phyloP scores from a whole-genome alignment of 2,113 vertebrate species.

The Mohoua ochrocephala region DNA sequence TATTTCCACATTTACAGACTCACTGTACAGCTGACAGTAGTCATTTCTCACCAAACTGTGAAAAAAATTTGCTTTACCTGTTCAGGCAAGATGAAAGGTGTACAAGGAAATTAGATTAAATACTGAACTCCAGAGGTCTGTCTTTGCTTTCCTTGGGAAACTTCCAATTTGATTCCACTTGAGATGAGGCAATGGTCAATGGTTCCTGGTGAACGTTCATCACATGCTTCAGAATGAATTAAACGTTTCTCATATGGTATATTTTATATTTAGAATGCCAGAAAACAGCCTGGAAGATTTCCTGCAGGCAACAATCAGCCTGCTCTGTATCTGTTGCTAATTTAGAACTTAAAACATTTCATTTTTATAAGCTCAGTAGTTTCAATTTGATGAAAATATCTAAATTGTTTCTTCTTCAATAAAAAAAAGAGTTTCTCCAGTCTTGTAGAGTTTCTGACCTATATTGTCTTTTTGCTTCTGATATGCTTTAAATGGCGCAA shows the following conservation, averaged over 20 bases:
- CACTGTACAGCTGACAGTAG: background rate
- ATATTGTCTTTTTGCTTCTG: background rate
- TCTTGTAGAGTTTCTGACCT: background rate
- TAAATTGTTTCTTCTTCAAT: background rate
- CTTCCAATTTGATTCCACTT: background rate
- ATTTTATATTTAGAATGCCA: conserved; percentile 23
- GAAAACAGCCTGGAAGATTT: conserved; percentile 24
- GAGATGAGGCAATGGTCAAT: background rate
- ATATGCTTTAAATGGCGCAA: background rate
- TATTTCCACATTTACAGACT: background rate
- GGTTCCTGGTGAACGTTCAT: background rate
- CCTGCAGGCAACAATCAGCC: background rate
- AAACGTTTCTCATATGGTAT: background rate
- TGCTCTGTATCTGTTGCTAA: background rate
- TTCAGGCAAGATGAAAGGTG: background rate
- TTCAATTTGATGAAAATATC: background rate
- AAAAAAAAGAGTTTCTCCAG: background rate
- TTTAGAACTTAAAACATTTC: background rate
- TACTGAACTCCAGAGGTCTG: background rate
- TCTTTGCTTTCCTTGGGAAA: background rate
- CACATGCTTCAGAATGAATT: background rate
- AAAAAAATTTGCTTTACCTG: background rate
- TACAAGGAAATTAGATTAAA: conserved; percentile 3
- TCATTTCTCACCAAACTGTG: background rate
- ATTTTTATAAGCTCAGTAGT: background rate